Evolutionary conservation across 2,888 invertebrate genomes (phyloP).

Genomic region (Calameuta idolon): DNA sequence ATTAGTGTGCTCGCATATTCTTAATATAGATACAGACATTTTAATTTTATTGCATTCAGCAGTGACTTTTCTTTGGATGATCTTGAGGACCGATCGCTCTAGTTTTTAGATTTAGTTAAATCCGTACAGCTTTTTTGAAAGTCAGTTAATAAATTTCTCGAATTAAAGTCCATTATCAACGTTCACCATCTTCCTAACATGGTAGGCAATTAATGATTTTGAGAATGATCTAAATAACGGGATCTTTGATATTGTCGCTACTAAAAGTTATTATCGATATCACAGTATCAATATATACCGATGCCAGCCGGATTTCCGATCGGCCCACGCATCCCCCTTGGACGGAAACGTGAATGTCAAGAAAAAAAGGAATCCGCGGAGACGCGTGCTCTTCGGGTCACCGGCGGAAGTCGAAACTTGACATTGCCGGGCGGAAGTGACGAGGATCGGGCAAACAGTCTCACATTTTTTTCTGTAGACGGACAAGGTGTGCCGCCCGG

Average conservation of each 20-base stretch:
- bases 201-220: no score
- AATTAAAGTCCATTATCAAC: no score
- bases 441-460: conserved; percentile 59
- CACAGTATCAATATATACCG: not conserved
- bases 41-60: not conserved
- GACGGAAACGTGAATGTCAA: conserved; percentile 13
- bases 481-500: conserved; percentile 62
- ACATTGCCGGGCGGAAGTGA: conserved; percentile 66
- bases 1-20: not conserved
- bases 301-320: not conserved
- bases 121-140: not conserved
- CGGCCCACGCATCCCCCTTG: conserved; percentile 11
- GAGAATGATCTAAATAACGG: no score
- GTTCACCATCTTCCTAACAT: no score
- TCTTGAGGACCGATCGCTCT: not conserved
- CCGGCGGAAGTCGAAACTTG: conserved; percentile 65
- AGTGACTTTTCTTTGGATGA: not conserved
- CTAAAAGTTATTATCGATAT: not conserved
- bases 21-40: not conserved
- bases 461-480: conserved; percentile 52
- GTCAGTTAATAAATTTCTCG: not conserved
- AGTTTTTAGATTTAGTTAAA: not conserved
- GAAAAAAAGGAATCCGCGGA: conserved; percentile 27
- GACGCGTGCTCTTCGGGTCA: conserved; percentile 20
- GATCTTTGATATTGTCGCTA: not conserved